Evolutionary conservation across 2,797 vertebrate genomes (phyloP).

Genomic region (Brachymystax lenok): DNA sequence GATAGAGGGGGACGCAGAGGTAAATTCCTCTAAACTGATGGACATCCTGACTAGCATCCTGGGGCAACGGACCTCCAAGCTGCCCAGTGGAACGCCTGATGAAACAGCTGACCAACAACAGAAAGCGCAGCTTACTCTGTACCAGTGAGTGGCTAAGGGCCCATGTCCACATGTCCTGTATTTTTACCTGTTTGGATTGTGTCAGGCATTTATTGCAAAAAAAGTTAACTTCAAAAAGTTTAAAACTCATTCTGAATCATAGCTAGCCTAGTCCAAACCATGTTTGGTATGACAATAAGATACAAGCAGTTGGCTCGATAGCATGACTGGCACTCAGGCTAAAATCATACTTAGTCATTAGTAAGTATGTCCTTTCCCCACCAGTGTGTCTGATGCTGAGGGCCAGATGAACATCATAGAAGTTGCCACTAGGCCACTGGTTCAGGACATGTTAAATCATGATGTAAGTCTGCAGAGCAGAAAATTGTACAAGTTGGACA

Average conservation of each 20-base stretch:
- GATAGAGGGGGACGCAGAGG: slow-evolving; percentile 82
- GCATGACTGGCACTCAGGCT: not conserved
- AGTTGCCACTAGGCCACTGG: slow-evolving; percentile 78
- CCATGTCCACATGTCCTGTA: not conserved
- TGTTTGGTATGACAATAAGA: not conserved
- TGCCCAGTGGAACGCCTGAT: slow-evolving; percentile 73
- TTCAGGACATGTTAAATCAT: slow-evolving; percentile 84
- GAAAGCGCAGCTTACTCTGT: slow-evolving; percentile 77
- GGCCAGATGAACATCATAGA: slow-evolving; percentile 84
- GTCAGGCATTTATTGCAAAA: not conserved
- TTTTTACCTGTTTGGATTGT: not conserved
- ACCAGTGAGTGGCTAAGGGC: slow-evolving; percentile 76
- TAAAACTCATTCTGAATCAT: not conserved
- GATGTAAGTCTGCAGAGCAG: slow-evolving; percentile 74
- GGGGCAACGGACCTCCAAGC: slow-evolving; percentile 62
- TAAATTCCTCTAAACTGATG: slow-evolving; percentile 68
- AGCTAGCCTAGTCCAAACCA: not conserved
- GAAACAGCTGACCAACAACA: slow-evolving; percentile 78
- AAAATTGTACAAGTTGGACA: not conserved
- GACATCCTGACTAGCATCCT: slow-evolving; percentile 71
- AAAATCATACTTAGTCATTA: not conserved
- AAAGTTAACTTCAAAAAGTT: not conserved
- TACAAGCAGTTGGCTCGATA: not conserved
- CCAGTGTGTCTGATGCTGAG: slow-evolving; percentile 82
- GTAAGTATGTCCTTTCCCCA: slow-evolving; percentile 8